Conservation (phyloP, 2,113 vertebrate genomes). For the Eulemur rufifrons region DNA sequence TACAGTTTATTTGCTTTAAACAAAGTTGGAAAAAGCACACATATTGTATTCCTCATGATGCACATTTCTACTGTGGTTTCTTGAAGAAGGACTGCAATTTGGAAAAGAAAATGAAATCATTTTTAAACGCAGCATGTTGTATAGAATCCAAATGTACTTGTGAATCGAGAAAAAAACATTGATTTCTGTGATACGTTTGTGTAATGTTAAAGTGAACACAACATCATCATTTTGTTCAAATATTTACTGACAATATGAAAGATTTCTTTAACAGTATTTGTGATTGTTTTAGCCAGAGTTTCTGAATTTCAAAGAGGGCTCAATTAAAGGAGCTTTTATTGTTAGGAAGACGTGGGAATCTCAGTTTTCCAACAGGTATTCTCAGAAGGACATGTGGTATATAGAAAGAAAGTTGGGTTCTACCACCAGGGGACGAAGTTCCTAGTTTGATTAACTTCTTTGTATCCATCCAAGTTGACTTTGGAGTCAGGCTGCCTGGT, state of each 20-base stretch:
- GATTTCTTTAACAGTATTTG: not conserved
- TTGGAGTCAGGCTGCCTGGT: not conserved
- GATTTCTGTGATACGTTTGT: not conserved
- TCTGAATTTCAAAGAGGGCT: not conserved
- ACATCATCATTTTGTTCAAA: not conserved
- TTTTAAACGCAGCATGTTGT: not conserved
- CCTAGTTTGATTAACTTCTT: not conserved
- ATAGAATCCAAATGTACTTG: not conserved
- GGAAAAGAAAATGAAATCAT: slow-evolving; percentile 1
- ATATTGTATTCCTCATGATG: not conserved
- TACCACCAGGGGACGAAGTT: not conserved
- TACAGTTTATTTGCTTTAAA: not conserved
- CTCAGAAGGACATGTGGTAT: not conserved
- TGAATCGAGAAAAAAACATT: not conserved
- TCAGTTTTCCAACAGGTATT: not conserved
- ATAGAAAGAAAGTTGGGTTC: not conserved
- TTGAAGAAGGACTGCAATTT: not conserved
- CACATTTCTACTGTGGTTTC: not conserved
- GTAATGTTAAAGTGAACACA: not conserved
- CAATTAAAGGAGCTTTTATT: not conserved
- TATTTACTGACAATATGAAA: not conserved
- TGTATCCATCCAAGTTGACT: not conserved
- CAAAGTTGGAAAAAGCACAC: not conserved
- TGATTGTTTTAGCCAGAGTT: not conserved
- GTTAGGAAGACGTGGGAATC: not conserved